Evolutionary conservation across 2,888 invertebrate species (phyloP), one percentile per base, ranked within the genome.

Genomic region (Yponomeuta plumbellus): DNA sequence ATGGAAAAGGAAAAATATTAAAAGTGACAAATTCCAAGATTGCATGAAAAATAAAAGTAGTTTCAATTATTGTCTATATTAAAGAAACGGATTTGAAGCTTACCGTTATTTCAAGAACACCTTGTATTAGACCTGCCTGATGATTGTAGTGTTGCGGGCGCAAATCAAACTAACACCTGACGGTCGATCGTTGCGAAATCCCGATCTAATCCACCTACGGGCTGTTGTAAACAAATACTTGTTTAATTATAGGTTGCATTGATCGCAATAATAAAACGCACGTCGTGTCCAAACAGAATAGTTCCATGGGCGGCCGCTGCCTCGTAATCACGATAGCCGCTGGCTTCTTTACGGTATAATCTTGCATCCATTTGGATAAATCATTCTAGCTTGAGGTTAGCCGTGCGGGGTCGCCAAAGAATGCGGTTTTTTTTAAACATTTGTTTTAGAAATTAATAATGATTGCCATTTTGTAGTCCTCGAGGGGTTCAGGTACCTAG

Each of bases 221-320:
- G 74, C 74, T 73, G 74, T 74, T 75, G 75, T 78, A 79, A 78
- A 75, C 76, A 73, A 76, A 80, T 71, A 76, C 74, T 70, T 70
- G 68, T 71, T 70, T 80, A 81, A 81, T 82, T 80, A 80, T 70
- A 71, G 66, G 69, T 67, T 70, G 68, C 71, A 76, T 74, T 77
- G 78, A 77, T 76, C 69, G 44, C 44, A 52, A 74, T 73, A 74
- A 75, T 74, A 71, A 73, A 75, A 52, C 61, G 40, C 40, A 34
- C 40, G n/a, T 62, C 67, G 66, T 67, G 66, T 66, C 64, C 72
- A 70, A 71, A 70, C 65, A 69, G 71, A 65, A 57, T 65, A 57
- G 65, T 65, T 65, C 56, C 22, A 65, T 65, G 20, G 65, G 56
- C 22, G 23, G 56, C 65, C 23, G n/a, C 26, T 57, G 65, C 26